phyloP scores from a whole-genome alignment of 2,888 invertebrate species.

The Cistogaster globosa region DNA sequence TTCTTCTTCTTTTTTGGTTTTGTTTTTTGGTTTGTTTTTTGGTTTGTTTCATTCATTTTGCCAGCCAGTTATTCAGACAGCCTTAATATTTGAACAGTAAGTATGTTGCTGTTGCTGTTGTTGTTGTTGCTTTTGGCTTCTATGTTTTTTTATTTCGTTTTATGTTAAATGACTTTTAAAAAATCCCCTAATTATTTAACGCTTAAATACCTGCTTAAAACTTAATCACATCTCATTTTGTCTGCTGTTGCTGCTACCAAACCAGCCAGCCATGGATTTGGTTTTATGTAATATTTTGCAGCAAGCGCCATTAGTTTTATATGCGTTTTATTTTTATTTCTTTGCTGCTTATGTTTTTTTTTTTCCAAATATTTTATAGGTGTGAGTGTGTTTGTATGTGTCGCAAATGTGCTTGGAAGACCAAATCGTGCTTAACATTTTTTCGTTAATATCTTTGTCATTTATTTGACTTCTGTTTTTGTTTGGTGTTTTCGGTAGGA shows the following conservation, averaged over 20 bases:
- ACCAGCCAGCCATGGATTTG: background rate
- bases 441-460: slow-evolving; percentile 64
- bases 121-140: background rate
- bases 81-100: background rate
- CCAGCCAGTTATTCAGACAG: slow-evolving; percentile 4
- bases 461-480: slow-evolving; percentile 61
- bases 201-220: slow-evolving; percentile 69
- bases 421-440: slow-evolving; percentile 69
- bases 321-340: slow-evolving; percentile 51
- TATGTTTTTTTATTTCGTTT: slow-evolving; percentile 1
- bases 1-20: slow-evolving; percentile 7
- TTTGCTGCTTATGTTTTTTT: background rate
- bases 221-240: slow-evolving; percentile 64
- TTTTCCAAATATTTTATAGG: too few relatives aligned
- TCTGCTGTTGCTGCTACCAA: slow-evolving; percentile 11
- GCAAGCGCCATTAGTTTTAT: slow-evolving; percentile 63
- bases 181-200: slow-evolving; percentile 70
- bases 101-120: background rate
- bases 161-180: slow-evolving; percentile 54
- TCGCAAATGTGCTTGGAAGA: slow-evolving; percentile 13
- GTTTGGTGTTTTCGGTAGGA: background rate
- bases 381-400: background rate
- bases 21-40: background rate
- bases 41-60: background rate
- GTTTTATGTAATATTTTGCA: slow-evolving; percentile 25